These are phyloP conservation scores for Lasiommata megera DNA, from an alignment of 2,888 invertebrate genomes.

Conservation along the genomic window DNA sequence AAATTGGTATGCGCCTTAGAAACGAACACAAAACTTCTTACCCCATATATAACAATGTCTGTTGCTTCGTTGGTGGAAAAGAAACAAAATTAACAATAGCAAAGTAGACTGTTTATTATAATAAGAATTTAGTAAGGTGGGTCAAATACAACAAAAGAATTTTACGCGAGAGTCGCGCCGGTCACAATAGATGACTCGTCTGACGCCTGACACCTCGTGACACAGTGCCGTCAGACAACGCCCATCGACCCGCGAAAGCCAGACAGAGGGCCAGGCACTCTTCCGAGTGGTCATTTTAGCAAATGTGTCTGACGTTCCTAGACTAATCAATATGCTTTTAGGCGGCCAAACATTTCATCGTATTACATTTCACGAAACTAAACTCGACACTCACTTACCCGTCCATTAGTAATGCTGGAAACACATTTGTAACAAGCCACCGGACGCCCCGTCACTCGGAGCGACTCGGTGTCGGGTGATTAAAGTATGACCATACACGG, in stretches of 20 bases:
- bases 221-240: constrained; percentile 16
- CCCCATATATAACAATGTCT: too few relatives aligned
- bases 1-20: too few relatives aligned
- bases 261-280: constrained; percentile 37
- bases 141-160: constrained; percentile 15
- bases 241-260: constrained; percentile 37
- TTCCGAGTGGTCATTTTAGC: constrained; percentile 35
- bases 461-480: too few relatives aligned
- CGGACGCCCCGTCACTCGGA: too few relatives aligned
- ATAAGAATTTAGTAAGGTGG: constrained; percentile 34
- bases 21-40: too few relatives aligned
- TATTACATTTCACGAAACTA: constrained; percentile 13
- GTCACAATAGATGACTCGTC: background rate
- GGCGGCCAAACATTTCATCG: constrained; percentile 33
- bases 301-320: constrained; percentile 51
- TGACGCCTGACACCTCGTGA: background rate
- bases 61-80: background rate
- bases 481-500: too few relatives aligned
- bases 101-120: background rate
- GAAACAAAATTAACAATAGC: background rate
- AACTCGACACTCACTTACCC: background rate
- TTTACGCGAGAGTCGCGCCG: constrained; percentile 14
- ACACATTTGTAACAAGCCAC: background rate
- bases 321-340: constrained; percentile 64
- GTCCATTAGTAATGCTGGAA: background rate